These are phyloP conservation scores for Thrips palmi DNA, from an alignment of 1,140 invertebrate genomes.

Conservation along the genomic window DNA sequence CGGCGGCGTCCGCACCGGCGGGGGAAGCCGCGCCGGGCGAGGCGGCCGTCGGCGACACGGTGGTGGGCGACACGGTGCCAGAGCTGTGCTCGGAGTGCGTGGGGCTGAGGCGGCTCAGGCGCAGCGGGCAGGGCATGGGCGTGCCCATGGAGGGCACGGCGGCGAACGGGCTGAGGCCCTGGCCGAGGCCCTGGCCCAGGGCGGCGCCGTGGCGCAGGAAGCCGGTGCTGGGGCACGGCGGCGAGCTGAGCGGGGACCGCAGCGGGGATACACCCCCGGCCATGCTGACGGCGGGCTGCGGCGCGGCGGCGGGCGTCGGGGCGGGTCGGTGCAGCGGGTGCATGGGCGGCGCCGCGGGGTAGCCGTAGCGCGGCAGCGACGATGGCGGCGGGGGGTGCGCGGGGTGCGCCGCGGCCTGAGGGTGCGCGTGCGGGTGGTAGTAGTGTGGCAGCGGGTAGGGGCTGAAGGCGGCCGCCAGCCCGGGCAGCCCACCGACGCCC, in stretches of 20 bases:
- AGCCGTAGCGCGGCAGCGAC: conserved; percentile 2
- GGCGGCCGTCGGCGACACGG: conserved; percentile 14
- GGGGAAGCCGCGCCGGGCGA: conserved; percentile 20
- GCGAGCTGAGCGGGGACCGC: conserved; percentile 5
- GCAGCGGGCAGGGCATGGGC: conserved; percentile 10
- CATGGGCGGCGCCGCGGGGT: no score
- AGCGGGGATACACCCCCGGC: neutral
- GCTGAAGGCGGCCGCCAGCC: conserved; percentile 20
- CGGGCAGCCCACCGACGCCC: conserved; percentile 18
- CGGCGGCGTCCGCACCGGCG: conserved; percentile 21
- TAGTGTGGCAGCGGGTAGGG: conserved; percentile 14
- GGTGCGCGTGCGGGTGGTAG: neutral
- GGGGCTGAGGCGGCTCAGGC: conserved; percentile 15
- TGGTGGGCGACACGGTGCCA: conserved; percentile 9
- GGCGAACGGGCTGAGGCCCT: conserved; percentile 16
- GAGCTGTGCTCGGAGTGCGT: conserved; percentile 12
- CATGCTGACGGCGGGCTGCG: neutral
- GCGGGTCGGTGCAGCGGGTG: neutral
- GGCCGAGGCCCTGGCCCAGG: conserved; percentile 14
- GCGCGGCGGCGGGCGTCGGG: neutral
- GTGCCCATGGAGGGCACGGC: conserved; percentile 6
- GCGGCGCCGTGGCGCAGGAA: conserved; percentile 6
- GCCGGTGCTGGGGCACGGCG: conserved; percentile 11
- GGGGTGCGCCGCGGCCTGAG: no score
- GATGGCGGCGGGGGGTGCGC: conserved; percentile 7